These are phyloP conservation scores for Sebastes minor DNA, from an alignment of 2,797 vertebrate genomes.

Conservation along the genomic window DNA sequence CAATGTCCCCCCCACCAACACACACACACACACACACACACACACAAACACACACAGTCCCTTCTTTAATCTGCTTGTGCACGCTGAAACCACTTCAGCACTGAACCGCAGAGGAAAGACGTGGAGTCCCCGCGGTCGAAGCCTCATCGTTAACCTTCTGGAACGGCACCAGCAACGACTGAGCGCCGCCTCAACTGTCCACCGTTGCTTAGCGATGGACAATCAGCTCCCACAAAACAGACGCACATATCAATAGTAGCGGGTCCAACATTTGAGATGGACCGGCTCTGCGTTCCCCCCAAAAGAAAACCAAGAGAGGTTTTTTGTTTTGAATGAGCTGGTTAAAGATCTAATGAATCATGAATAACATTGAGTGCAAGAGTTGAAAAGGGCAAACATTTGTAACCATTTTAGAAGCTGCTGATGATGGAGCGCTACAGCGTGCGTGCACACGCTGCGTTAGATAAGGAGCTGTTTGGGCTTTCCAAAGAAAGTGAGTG, in stretches of 20 bases:
- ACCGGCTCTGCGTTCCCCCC: not conserved
- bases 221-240: slow-evolving; percentile 58
- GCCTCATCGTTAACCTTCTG: slow-evolving; percentile 72
- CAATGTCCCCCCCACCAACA: not conserved
- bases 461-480: not conserved
- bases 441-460: not conserved
- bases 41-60: not conserved
- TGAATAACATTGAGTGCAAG: not conserved
- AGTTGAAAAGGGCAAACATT: slow-evolving; percentile 35
- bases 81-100: slow-evolving; percentile 64
- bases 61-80: slow-evolving; percentile 55
- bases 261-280: not conserved
- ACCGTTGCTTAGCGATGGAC: slow-evolving; percentile 71
- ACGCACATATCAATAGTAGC: slow-evolving; percentile 41
- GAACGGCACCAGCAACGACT: slow-evolving; percentile 57
- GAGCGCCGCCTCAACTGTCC: slow-evolving; percentile 50
- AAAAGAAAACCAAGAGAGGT: not conserved
- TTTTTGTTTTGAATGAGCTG: not conserved
- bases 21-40: no score
- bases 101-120: slow-evolving; percentile 65
- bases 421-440: not conserved
- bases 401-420: not conserved
- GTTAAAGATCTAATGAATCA: slow-evolving; percentile 8
- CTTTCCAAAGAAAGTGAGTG: not conserved
- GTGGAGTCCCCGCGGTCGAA: slow-evolving; percentile 57